These are phyloP conservation scores for Trichopria drosophilae DNA, from an alignment of 2,888 invertebrate species.

Conservation along the genomic window DNA sequence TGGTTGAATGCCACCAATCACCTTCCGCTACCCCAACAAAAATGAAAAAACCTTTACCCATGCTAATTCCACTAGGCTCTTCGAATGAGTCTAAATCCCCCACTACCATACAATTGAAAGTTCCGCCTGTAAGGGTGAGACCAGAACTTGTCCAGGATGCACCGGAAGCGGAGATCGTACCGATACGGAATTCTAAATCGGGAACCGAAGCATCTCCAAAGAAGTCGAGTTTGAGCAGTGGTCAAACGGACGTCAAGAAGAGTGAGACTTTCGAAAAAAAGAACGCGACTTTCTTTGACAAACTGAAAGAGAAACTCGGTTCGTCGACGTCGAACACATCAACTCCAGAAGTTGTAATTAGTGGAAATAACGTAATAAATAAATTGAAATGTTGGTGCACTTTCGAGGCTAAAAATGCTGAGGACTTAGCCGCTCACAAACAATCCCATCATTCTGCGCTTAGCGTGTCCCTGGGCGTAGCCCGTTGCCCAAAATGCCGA, in stretches of 20 bases:
- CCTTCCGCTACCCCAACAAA: slow-evolving; percentile 39
- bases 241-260: slow-evolving; percentile 39
- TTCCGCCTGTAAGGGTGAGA: slow-evolving; percentile 51
- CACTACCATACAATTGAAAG: slow-evolving; percentile 45
- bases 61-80: slow-evolving; percentile 51
- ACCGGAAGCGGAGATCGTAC: slow-evolving; percentile 50
- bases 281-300: slow-evolving; percentile 80
- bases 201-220: no score
- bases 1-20: slow-evolving; percentile 50
- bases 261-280: slow-evolving; percentile 67
- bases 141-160: slow-evolving; percentile 54
- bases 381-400: slow-evolving; percentile 57
- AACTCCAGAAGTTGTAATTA: slow-evolving; percentile 79
- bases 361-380: slow-evolving; percentile 69
- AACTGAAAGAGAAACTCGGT: slow-evolving; percentile 74
- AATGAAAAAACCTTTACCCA: slow-evolving; percentile 50
- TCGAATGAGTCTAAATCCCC: slow-evolving; percentile 35
- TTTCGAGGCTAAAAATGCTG: slow-evolving; percentile 50
- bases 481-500: slow-evolving; percentile 83
- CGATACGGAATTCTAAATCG: slow-evolving; percentile 48
- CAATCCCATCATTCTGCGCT: slow-evolving; percentile 54
- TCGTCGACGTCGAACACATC: slow-evolving; percentile 62
- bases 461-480: slow-evolving; percentile 65
- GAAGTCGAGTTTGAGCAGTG: no score
- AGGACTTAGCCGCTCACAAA: slow-evolving; percentile 52